Conservation (phyloP, 2,797 vertebrate genomes). For the Masticophis lateralis region DNA sequence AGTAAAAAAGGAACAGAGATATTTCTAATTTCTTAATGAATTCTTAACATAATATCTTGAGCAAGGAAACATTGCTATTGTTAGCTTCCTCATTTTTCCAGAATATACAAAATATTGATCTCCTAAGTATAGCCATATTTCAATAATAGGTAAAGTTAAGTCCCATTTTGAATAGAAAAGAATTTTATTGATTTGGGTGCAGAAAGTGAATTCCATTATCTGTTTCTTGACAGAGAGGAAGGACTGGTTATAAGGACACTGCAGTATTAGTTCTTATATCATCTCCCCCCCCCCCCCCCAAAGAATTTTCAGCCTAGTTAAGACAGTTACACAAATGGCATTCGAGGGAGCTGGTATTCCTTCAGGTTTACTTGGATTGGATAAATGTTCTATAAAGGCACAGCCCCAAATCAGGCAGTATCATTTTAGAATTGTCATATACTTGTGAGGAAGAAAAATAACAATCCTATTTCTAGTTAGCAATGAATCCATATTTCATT, state of each 20-base stretch:
- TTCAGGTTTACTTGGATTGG: not conserved
- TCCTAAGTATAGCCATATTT: not conserved
- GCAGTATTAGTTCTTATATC: not conserved
- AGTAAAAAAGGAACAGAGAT: not conserved
- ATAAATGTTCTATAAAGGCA: not conserved
- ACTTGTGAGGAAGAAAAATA: not conserved
- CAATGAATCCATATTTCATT: not conserved
- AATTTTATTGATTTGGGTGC: not conserved
- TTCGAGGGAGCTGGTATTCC: not conserved
- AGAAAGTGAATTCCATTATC: not conserved
- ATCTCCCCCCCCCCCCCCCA: not conserved
- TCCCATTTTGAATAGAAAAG: not conserved
- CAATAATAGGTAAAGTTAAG: not conserved
- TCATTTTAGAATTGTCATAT: not conserved
- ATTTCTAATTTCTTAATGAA: not conserved
- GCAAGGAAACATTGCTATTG: not conserved
- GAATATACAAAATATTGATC: not conserved
- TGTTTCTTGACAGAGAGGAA: not conserved
- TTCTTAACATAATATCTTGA: not conserved
- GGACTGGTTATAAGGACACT: not conserved
- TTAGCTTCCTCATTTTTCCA: not conserved
- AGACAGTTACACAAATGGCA: not conserved
- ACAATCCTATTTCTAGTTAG: not conserved
- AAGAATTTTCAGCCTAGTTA: not conserved
- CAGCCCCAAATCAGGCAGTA: not conserved